Evolutionary conservation across 2,113 vertebrate species (phyloP).

Genomic region (Brachirus orientalis): DNA sequence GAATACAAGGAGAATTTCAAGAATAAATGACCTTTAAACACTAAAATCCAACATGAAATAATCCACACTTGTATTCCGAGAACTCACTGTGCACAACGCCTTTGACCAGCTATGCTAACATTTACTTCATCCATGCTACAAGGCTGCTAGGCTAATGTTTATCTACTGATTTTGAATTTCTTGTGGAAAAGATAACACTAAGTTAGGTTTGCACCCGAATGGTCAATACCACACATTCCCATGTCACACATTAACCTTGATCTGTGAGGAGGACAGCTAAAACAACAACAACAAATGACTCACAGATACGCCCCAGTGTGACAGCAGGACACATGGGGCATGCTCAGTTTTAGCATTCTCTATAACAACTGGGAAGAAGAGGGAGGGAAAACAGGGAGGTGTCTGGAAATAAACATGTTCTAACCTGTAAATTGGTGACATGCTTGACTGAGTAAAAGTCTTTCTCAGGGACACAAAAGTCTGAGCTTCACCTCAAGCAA

Average conservation of each 20-base stretch:
- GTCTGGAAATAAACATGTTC: conserved; percentile 44
- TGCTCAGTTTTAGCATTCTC: conserved; percentile 58
- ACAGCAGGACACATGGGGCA: conserved; percentile 21
- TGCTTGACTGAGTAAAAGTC: conserved; percentile 33
- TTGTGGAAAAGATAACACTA: conserved; percentile 48
- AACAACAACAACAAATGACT: conserved; percentile 39
- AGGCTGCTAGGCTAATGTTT: conserved; percentile 68
- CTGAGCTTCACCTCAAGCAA: background rate
- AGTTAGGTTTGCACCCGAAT: background rate
- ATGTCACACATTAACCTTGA: conserved; percentile 49
- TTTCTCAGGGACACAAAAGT: conserved; percentile 4
- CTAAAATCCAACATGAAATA: background rate
- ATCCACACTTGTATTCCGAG: background rate
- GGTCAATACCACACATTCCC: conserved; percentile 35
- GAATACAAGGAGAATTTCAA: background rate
- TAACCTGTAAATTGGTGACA: conserved; percentile 40
- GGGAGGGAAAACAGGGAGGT: conserved; percentile 1
- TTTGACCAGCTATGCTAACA: conserved; percentile 19
- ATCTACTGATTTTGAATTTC: conserved; percentile 39
- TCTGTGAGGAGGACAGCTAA: conserved; percentile 10
- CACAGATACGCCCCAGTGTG: conserved; percentile 28
- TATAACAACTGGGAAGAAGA: conserved; percentile 29
- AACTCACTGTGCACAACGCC: conserved; percentile 1
- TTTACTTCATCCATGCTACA: conserved; percentile 13
- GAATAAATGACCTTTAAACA: background rate